Base-by-base conservation (phyloP, 2,888 invertebrate species). In the Ophraella communa region DNA sequence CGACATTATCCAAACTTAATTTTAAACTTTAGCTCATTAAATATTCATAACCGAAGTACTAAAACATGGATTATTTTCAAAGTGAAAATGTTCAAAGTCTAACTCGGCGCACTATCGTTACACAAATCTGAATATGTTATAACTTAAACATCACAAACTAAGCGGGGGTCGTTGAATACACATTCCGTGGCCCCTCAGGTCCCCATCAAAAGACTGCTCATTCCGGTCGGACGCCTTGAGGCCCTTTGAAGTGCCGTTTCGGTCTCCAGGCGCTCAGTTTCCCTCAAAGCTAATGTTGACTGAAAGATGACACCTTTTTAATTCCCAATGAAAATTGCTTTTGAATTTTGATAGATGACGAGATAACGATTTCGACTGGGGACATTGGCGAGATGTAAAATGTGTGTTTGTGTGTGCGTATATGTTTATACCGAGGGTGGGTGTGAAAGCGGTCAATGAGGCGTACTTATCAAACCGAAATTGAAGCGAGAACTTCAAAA, bases 271-370 rank as follows among this genome's bases (percentile, higher is more conserved):
- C 65, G 61, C 62, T 49, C 78, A 77, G 75, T 73, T 73, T 58
- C 67, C 62, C 66, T 78, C 78, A 79, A 79, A 78, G 78, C 78
- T 74, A 73, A 75, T 74, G 76, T 74, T 75, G 78, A 73, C 78
- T 76, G 78, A 79, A 79, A 80, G 79, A 79, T 79, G 80, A 80
- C 80, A 80, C 80, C 79, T 80, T 77, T 79, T 79, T 80, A 80
- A 80, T 80, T 80, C 79, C 79, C 79, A 77, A 77, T 78, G 80
- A 80, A 80, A 80, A 79, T 79, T 79, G 76, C 77, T 80, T 80
- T 79, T 74, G 78, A 80, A 78, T 78, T 80, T 80, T 78, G 79
- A 79, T 78, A 77, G 76, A 77, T 76, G 76, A 68, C 67, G 74
- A 77, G 77, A 77, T 76, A 77, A 72, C 73, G 72, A 64, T 42